phyloP scores from a whole-genome alignment of 2,113 vertebrate genomes.

The Anseranas semipalmata region DNA sequence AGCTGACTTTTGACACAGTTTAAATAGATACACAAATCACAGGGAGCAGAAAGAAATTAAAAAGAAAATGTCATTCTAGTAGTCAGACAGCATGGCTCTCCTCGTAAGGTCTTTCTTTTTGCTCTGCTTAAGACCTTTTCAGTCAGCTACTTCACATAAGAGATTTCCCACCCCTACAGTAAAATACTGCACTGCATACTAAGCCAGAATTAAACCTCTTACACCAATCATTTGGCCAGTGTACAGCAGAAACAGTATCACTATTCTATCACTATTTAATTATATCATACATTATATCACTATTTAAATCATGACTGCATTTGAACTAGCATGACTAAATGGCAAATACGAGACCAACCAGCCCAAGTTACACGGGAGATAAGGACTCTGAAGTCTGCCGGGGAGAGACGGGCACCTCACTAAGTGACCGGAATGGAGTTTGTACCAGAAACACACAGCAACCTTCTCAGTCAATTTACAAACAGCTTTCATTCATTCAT shows the following conservation, averaged over 20 bases:
- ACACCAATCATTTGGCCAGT: neutral
- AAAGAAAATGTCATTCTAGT: neutral
- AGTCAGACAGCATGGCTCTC: neutral
- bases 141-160: neutral
- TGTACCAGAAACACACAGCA: neutral
- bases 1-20: neutral
- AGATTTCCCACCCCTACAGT: neutral
- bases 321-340: neutral
- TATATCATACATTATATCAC: neutral
- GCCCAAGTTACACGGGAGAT: neutral
- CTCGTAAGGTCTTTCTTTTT: neutral
- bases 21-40: neutral
- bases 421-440: neutral
- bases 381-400: fast-evolving
- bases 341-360: neutral
- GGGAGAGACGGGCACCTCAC: neutral
- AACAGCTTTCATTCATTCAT: neutral
- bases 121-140: neutral
- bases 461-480: neutral
- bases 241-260: neutral
- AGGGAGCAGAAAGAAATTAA: neutral
- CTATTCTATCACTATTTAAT: neutral
- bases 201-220: neutral
- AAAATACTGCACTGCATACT: neutral
- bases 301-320: neutral